Base-by-base conservation (phyloP, 2,113 vertebrate species). In the Dromiciops gliroides region DNA sequence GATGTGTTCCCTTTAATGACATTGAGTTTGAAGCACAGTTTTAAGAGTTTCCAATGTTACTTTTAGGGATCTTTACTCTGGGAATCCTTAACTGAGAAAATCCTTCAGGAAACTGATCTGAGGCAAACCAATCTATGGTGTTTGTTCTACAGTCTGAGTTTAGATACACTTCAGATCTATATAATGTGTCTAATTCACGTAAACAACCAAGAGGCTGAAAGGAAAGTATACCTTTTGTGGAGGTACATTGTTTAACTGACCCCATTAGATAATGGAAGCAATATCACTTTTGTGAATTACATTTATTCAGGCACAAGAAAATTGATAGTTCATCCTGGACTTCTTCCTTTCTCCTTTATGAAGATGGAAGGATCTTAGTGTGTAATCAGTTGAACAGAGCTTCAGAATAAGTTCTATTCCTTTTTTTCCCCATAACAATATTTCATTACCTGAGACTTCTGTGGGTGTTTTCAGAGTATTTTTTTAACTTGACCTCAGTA, bases 21-120 rank as follows among this genome's bases (percentile, higher is more conserved):
- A 83, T 7, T 83, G 67, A 6, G 0, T 90, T 50, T 50, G 10
- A 50, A 50, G 10, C 5, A 50, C 50, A 50, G 5, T 92, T 90
- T 83, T 49, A n/a, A n/a, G n/a, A n/a, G n/a, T n/a, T n/a, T n/a
- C n/a, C n/a, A n/a, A n/a, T n/a, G n/a, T n/a, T n/a, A n/a, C n/a
- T n/a, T n/a, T n/a, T n/a, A n/a, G n/a, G n/a, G n/a, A n/a, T n/a
- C 95, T 95, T 26, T 95, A 23, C 56, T 93, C 92, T 16, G 92
- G 26, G 56, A 93, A 51, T 95, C 88, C 47, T 88, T 95, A 50
- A 1, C 51, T 52, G 91, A 90, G 56, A 47, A 8, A 47, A 95
- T 93, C 19, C 48, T 48, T 92, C 49, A 48, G 88, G 10, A 52
- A 91, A 92, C 37, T 94, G 51, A 92, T 47, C 48, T 49, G 28